Evolutionary conservation across 2,888 invertebrate species (phyloP), one percentile per base, ranked within the genome.

Genomic region (Cinara cedri): DNA sequence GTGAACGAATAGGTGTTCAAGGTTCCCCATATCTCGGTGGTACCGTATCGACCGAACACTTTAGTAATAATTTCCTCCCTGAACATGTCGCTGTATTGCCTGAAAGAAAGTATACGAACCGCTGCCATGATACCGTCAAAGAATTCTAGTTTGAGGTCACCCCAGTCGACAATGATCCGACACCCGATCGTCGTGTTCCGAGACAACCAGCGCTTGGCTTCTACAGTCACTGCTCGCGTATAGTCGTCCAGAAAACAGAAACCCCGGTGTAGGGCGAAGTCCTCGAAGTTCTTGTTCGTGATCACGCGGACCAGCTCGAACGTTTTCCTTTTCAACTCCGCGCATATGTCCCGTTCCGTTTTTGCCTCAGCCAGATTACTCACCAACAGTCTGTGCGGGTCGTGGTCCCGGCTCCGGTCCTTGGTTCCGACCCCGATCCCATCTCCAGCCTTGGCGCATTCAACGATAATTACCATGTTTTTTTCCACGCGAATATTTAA

Each of bases 211-310:
- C 21, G 46, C 9, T 60, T 68, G 14, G 76, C 68, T 1, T 60
- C 26, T 10, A 57, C 49, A 3, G 76, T 68, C 34, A 24, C 46
- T 0, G 13, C 19, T 11, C 1, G 0, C 34, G 76, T 21, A 21
- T 34, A 57, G 57, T 68, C 68, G 57, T 76, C 76, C 21, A 76
- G 49, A 11, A 76, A 76, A 24, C 76, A 76, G 66, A 76, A 76
- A 26, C 76, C 76, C 11, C 76, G 57, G 19, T 76, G 68, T 57
- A 60, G 0, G 26, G n/a, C 1, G 3, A 68, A 57, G 11, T 68
- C 34, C 14, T 60, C 49, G 10, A 68, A 57, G 60, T 57, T 60
- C 8, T 60, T 68, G 34, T 76, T 68, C 34, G 76, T 76, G 55
- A 76, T 76, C 14, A 66, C 68, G 11, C 76, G 76, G 0, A 76